phyloP scores from a whole-genome alignment of 2,113 vertebrate species.

The Poecilia latipinna region DNA sequence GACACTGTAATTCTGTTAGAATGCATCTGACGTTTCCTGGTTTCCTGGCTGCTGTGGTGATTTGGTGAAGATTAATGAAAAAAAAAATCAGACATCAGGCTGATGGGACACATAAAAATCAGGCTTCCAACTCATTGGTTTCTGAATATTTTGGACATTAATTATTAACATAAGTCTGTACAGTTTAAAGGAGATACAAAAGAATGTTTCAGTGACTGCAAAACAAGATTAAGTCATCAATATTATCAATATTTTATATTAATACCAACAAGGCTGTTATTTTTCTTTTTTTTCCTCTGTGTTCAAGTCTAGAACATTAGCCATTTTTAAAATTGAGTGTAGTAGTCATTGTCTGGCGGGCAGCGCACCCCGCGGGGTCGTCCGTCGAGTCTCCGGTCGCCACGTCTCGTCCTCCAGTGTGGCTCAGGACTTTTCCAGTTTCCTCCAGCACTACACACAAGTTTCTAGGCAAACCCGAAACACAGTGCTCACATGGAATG shows the following conservation, averaged over 20 bases:
- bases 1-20: conserved; percentile 42
- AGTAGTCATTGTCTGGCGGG: conserved; percentile 66
- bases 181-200: conserved; percentile 76
- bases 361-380: conserved; percentile 41
- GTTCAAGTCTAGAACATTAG: conserved; percentile 79
- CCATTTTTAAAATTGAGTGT: conserved; percentile 75
- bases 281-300: conserved; percentile 73
- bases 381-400: conserved; percentile 35
- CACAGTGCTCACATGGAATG: conserved; percentile 79
- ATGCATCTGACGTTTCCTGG: conserved; percentile 24
- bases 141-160: conserved; percentile 65
- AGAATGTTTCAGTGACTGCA: conserved; percentile 61
- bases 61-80: conserved; percentile 39
- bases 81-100: conserved; percentile 7
- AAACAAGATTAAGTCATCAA: conserved; percentile 71
- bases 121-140: conserved; percentile 63
- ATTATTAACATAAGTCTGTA: conserved; percentile 76
- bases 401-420: conserved; percentile 17
- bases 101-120: conserved; percentile 24
- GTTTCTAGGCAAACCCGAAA: conserved; percentile 50
- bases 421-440: conserved; percentile 64
- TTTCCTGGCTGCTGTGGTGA: conserved; percentile 34
- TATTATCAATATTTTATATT: conserved; percentile 83
- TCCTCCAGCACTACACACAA: conserved; percentile 61
- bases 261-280: conserved; percentile 83